Base-by-base conservation (phyloP, 2,797 vertebrate genomes). In the Sebastes itinus region DNA sequence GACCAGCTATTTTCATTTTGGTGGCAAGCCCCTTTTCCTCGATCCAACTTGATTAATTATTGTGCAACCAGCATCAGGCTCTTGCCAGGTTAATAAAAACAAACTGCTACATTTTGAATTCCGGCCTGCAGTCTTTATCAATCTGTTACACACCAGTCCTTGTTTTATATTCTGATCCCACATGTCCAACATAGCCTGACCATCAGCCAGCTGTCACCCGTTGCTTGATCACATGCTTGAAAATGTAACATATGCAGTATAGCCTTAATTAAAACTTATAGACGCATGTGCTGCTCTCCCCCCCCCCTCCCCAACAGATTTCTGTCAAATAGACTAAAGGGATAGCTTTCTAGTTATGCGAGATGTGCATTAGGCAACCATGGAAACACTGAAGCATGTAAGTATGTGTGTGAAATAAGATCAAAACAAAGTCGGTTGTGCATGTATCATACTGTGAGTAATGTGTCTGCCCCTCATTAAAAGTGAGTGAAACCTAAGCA, bases 401-500 rank as follows among this genome's bases (percentile, higher is more conserved):
- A 38, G 28, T 35, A 14, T 73, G n/a, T 74, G 28, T 75, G 23
- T 74, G 33, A 78, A 77, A 81, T 46, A 66, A 4, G 62, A 85
- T 89, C 77, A 86, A 78, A 83, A 74, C 28, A 3, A 84, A 46
- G 23, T 49, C 7, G 27, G 46, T 56, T 52, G 18, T 79, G 74
- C 46, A 22, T 72, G 55, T 80, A 59, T 87, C 68, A 70, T 59
- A 78, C 73, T 75, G 73, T 75, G 64, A 80, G 74, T 75, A 75
- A 83, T 78, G 78, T 59, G 38, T 81, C 69, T 72, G 76, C 46
- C 66, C 78, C 85, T 88, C 85, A 89, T 90, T 92, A 87, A 85
- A 86, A 84, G 28, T 65, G 78, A 75, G 74, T 71, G 62, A 81
- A 87, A 84, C 77, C 78, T 63, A 59, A 72, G 69, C 72, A 77